Base-by-base conservation (phyloP, 1,140 invertebrate genomes). In the Lordiphosa mommai region DNA sequence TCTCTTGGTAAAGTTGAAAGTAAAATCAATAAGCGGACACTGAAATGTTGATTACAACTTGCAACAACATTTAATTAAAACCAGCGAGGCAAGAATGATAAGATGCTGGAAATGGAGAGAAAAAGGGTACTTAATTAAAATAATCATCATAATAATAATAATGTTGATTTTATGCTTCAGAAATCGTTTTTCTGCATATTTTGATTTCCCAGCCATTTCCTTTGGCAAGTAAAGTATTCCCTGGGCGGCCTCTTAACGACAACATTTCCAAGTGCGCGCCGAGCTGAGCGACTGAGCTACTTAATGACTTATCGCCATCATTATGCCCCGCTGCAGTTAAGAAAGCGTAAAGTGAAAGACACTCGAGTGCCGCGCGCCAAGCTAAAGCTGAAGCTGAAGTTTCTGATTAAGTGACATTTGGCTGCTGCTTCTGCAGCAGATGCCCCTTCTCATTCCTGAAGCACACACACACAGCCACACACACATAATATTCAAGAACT, bases 301-400 rank as follows among this genome's bases (percentile, higher is more conserved):
- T 79, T 80, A 79, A 73, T 80, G 74, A 80, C 74, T 80, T 73
- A 80, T 79, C 64, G 69, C 73, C 51, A 46, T 69, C 64, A 79
- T 80, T 79, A 79, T 79, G 69, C 55, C 69, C 50, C 74, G 59
- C 51, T 73, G 73, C 44, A 64, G 55, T 70, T 77, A 59, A 72
- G 72, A 77, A 76, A 76, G 72, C 72, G 72, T 76, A 76, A 77
- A 76, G 72, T 76, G 72, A 76, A 76, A 76, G 72, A 71, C 51
- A 52, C 72, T 67, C 56, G 32, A 70, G 61, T 51, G 44, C 43
- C 56, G 23, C 23, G 23, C 23, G 5, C 23, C 23, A 27, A 27
- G 23, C 23, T 27, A 6, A 27, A 27, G 23, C 23, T 27, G 23
- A 27, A 43, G 9, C 6, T 23, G 20, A 43, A 12, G 4, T 43